phyloP scores from a whole-genome alignment of 1,140 invertebrate genomes.

The Melanaphis sacchari region DNA sequence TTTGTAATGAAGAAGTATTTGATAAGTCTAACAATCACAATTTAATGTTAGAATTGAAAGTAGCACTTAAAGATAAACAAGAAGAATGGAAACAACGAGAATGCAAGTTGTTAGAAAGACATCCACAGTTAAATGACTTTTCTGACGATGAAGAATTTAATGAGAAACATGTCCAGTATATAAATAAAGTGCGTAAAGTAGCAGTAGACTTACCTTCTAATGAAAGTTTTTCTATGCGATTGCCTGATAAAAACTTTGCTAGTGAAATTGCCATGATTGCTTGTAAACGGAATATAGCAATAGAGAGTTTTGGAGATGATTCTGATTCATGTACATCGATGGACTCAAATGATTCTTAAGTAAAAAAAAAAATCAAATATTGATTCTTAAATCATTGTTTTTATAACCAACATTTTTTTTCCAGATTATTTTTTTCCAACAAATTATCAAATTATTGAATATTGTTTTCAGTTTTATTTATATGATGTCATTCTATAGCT shows the following conservation, averaged over 20 bases:
- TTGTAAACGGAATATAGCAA: slow-evolving; percentile 25
- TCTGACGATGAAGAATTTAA: neutral
- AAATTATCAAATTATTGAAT: neutral
- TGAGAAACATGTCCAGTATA: neutral
- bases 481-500: neutral
- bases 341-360: neutral
- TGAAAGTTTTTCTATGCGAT: neutral
- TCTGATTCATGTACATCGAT: neutral
- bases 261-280: slow-evolving; percentile 43
- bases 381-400: neutral
- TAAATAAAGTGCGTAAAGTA: slow-evolving; percentile 38
- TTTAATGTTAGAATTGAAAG: slow-evolving; percentile 48
- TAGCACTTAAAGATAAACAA: slow-evolving; percentile 42
- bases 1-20: neutral
- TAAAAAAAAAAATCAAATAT: neutral
- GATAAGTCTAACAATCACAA: slow-evolving; percentile 24
- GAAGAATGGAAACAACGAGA: slow-evolving; percentile 30
- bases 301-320: slow-evolving; percentile 45
- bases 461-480: neutral
- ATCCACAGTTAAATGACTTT: slow-evolving; percentile 17
- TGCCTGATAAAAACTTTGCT: neutral
- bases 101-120: slow-evolving; percentile 32
- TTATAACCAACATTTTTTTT: neutral
- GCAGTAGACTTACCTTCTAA: neutral
- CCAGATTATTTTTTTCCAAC: neutral